Evolutionary conservation across 2,113 vertebrate species (phyloP).

Genomic region (Dipodomys spectabilis): DNA sequence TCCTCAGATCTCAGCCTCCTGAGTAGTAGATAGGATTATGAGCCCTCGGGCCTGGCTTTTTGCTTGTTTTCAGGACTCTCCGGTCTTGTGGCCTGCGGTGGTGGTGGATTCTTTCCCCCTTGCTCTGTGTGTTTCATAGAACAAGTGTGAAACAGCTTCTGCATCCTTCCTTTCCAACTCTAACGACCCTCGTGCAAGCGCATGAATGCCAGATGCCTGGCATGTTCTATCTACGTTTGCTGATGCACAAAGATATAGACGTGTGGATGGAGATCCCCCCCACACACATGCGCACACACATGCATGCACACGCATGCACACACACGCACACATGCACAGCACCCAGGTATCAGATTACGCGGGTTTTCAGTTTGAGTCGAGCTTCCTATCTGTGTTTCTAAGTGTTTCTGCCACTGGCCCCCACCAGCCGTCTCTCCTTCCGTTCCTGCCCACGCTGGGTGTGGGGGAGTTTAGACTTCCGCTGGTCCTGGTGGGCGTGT

Average conservation of each 20-base stretch:
- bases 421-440: accelerated
- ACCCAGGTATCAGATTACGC: accelerated
- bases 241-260: neutral
- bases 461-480: accelerated
- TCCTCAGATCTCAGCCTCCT: too few species aligned
- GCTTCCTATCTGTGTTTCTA: neutral
- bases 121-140: neutral
- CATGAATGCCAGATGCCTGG: accelerated
- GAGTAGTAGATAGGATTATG: too few species aligned
- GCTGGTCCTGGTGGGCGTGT: accelerated
- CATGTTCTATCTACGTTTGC: accelerated
- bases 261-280: neutral
- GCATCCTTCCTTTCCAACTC: too few species aligned
- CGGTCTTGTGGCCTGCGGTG: neutral
- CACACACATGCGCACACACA: too few species aligned
- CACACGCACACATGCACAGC: too few species aligned
- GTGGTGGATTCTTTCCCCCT: neutral
- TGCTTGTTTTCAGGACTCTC: too few species aligned
- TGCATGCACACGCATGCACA: neutral
- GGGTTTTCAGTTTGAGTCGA: neutral
- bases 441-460: neutral
- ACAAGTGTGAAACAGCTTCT: neutral
- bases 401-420: neutral
- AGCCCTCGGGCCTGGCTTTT: too few species aligned
- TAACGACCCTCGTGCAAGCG: neutral